These are phyloP conservation scores for Paguma larvata DNA, from an alignment of 2,797 vertebrate genomes.

Conservation along the genomic window DNA sequence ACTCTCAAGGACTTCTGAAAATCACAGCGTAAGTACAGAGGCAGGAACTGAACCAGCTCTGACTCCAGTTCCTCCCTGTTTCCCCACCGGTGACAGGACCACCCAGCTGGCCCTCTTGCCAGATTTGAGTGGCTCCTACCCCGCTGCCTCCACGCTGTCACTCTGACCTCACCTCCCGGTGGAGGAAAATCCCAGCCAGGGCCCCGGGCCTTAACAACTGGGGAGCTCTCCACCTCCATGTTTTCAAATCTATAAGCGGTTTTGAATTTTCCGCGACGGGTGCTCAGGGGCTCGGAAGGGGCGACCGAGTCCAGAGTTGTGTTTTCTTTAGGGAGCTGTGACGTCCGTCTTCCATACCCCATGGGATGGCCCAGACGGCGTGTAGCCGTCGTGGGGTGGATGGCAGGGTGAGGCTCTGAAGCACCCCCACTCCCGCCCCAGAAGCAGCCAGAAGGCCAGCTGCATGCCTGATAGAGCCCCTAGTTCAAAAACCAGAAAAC, in stretches of 20 bases:
- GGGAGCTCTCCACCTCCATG: neutral
- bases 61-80: neutral
- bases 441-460: neutral
- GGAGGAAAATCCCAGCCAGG: neutral
- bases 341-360: accelerated
- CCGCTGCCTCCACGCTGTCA: accelerated
- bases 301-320: neutral
- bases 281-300: accelerated
- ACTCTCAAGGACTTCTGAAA: neutral
- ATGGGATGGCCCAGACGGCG: neutral
- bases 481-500: neutral
- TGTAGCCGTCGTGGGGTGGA: neutral
- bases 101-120: no score
- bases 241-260: neutral
- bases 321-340: neutral
- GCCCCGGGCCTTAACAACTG: neutral
- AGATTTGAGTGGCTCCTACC: no score
- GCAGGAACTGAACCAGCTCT: neutral
- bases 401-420: neutral
- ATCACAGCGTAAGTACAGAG: neutral
- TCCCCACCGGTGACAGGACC: neutral
- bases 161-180: neutral
- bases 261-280: neutral
- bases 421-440: neutral
- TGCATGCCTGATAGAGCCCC: neutral